A percentile compares a stretch with the other conserved stretches of the same genome.
Evolutionary conservation across 2,888 invertebrate genomes (phyloP).

Genomic region (Melanostoma scalare): DNA sequence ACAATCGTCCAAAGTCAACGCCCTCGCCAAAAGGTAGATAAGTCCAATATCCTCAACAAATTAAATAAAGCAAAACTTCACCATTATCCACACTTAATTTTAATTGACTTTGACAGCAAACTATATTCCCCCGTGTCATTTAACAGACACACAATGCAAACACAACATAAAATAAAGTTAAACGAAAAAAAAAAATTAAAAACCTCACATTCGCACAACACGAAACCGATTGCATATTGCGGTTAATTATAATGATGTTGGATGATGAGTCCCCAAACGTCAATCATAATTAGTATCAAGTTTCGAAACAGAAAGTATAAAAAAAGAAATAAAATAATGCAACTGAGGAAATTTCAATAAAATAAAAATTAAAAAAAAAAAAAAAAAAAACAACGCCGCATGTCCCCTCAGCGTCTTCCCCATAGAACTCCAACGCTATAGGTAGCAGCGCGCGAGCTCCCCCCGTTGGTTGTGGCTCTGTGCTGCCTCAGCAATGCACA

Average conservation of each 20-base stretch:
- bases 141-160: slow-evolving; percentile 40
- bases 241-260: slow-evolving; percentile 73
- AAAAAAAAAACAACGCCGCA: slow-evolving; percentile 16
- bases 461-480: background rate
- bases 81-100: slow-evolving; percentile 43
- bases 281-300: slow-evolving; percentile 73
- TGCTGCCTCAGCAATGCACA: slow-evolving; percentile 34
- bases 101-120: slow-evolving; percentile 68
- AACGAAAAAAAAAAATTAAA: slow-evolving; percentile 25
- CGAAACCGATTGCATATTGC: slow-evolving; percentile 69
- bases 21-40: background rate
- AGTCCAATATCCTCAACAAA: slow-evolving; percentile 29
- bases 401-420: slow-evolving; percentile 31
- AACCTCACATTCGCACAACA: slow-evolving; percentile 46
- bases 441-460: background rate
- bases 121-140: slow-evolving; percentile 59
- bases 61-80: slow-evolving; percentile 22
- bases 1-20: slow-evolving; percentile 18
- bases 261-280: slow-evolving; percentile 72
- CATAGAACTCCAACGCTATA: slow-evolving; percentile 18
- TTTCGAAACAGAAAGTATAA: slow-evolving; percentile 57
- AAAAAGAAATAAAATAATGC: slow-evolving; percentile 28
- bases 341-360: slow-evolving; percentile 66
- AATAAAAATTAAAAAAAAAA: slow-evolving; percentile 32
- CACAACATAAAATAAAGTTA: slow-evolving; percentile 6